A percentile compares a stretch with the other conserved stretches of the same genome.
These are phyloP conservation scores for Aporrectodea caliginosa DNA, from an alignment of 1,140 invertebrate genomes.

Conservation along the genomic window DNA sequence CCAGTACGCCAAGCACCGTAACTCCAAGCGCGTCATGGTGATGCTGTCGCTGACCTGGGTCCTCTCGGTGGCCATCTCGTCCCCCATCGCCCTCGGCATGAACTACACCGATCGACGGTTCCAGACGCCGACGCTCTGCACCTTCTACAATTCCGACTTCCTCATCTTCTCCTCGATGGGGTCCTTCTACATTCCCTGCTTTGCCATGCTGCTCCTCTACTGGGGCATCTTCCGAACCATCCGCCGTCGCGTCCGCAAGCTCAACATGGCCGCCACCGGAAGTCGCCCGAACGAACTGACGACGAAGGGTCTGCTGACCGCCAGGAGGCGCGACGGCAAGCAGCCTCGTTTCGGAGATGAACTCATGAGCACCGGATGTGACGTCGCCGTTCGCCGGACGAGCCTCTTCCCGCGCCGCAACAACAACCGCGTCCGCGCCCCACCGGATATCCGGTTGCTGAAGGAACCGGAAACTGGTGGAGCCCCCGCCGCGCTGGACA, in stretches of 20 bases:
- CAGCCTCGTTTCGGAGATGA: slow-evolving; percentile 39
- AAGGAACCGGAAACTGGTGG: background rate
- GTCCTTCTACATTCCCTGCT: slow-evolving; percentile 98
- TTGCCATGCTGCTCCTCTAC: slow-evolving; percentile 98
- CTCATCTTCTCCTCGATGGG: slow-evolving; percentile 95
- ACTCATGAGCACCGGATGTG: background rate
- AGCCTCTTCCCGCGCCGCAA: background rate
- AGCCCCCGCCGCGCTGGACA: background rate
- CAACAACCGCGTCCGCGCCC: background rate
- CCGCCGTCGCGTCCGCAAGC: slow-evolving; percentile 63
- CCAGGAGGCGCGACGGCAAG: slow-evolving; percentile 51
- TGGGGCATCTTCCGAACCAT: slow-evolving; percentile 93
- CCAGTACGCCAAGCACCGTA: slow-evolving; percentile 98
- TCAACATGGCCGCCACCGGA: background rate
- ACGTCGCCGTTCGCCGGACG: background rate
- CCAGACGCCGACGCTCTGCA: slow-evolving; percentile 61
- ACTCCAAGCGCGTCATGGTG: slow-evolving; percentile 86
- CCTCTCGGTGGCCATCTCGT: slow-evolving; percentile 89
- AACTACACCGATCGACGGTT: slow-evolving; percentile 62
- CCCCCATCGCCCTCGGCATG: slow-evolving; percentile 90
- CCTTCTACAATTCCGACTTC: slow-evolving; percentile 97
- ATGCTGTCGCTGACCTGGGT: slow-evolving; percentile 96
- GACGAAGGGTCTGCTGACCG: slow-evolving; percentile 38
- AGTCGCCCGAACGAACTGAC: slow-evolving; percentile 33
- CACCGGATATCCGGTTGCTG: background rate